Conservation (phyloP, 2,797 vertebrate genomes). For the Gallinago solitaria region DNA sequence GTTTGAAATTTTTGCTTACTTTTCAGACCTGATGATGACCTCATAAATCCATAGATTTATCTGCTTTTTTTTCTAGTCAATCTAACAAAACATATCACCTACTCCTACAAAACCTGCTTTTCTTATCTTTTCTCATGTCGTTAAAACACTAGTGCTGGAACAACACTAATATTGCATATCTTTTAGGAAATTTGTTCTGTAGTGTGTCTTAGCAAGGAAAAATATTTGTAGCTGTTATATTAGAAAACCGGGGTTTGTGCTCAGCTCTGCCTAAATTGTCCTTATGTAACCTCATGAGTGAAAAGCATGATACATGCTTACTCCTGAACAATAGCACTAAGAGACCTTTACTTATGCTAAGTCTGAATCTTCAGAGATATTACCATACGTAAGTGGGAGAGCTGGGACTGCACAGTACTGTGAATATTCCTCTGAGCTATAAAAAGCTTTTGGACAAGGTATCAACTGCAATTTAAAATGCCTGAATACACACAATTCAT, state of each 20-base stretch:
- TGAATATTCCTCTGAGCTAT: background rate
- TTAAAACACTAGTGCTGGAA: background rate
- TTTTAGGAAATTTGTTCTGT: background rate
- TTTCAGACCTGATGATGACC: background rate
- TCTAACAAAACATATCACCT: background rate
- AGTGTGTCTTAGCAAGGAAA: background rate
- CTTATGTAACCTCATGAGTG: constrained; percentile 11
- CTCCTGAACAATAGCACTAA: background rate
- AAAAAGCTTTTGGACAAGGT: constrained; percentile 20
- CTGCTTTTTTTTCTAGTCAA: background rate
- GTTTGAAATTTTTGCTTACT: background rate
- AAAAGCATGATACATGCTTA: background rate
- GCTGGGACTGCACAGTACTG: background rate
- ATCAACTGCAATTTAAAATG: background rate
- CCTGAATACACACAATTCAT: background rate
- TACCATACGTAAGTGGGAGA: constrained; percentile 19
- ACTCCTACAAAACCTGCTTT: background rate
- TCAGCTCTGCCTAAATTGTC: background rate
- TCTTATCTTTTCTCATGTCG: background rate
- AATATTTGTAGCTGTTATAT: background rate
- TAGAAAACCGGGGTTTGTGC: background rate
- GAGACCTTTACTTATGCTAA: constrained; percentile 12
- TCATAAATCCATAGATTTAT: background rate
- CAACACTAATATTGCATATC: background rate
- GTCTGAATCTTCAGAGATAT: constrained; percentile 22